Conservation (phyloP, 2,113 vertebrate genomes). For the Corythaixoides concolor region DNA sequence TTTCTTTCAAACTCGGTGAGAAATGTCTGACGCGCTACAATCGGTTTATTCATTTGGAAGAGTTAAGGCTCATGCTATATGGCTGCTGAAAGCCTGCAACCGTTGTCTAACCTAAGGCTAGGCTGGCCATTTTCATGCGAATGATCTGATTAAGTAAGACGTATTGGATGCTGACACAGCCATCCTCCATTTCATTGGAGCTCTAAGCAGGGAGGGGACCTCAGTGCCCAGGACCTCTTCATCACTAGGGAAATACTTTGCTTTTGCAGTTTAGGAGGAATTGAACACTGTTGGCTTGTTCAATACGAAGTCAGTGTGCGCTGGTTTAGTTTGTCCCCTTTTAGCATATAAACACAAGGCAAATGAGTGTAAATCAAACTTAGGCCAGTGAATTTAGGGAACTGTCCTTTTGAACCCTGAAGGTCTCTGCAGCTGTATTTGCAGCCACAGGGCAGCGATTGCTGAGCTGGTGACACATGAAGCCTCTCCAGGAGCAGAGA, state of each 20-base stretch:
- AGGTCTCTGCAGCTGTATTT: not conserved
- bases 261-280: not conserved
- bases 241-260: not conserved
- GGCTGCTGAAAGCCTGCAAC: not conserved
- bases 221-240: not conserved
- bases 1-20: not conserved
- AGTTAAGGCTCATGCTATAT: not conserved
- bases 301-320: not conserved
- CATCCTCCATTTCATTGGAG: not conserved
- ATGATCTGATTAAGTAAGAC: not conserved
- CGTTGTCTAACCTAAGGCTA: not conserved
- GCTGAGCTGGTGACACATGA: not conserved
- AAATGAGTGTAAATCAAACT: not conserved
- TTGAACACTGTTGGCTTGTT: not conserved
- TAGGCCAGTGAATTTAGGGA: not conserved
- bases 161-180: not conserved
- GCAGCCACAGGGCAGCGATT: not conserved
- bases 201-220: not conserved
- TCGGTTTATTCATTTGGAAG: not conserved
- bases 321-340: not conserved
- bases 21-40: not conserved
- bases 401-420: not conserved
- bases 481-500: not conserved
- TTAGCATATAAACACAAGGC: not conserved
- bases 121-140: not conserved